Evolutionary conservation across 2,113 vertebrate species (phyloP).

Genomic region (Lanius collurio): DNA sequence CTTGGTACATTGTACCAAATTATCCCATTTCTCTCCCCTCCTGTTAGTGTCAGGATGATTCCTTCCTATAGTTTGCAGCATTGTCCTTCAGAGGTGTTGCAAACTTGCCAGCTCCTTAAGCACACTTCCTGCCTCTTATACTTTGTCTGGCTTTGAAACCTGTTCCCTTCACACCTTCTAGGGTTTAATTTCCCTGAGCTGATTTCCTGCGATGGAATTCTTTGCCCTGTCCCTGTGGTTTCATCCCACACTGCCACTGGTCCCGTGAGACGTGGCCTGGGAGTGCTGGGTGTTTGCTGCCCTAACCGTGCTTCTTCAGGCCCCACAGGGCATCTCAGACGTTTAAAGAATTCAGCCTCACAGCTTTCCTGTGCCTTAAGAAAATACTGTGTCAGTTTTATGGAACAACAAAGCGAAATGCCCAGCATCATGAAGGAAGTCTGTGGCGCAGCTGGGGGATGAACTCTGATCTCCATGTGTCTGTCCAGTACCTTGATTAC

Average conservation of each 20-base stretch:
- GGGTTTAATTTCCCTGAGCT: not conserved
- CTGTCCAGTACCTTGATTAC: constrained; percentile 2
- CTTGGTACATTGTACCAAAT: not conserved
- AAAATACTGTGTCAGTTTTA: not conserved
- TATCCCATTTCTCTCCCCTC: not conserved
- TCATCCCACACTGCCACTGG: rapidly evolving
- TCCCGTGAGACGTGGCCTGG: not conserved
- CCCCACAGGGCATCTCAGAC: not conserved
- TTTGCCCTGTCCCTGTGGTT: not conserved
- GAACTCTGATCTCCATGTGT: not conserved
- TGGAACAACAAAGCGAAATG: not conserved
- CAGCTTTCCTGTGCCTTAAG: not conserved
- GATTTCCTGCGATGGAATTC: not conserved
- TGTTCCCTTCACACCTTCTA: not conserved
- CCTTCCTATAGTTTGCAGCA: not conserved
- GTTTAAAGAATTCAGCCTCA: not conserved
- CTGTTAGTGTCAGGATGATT: not conserved
- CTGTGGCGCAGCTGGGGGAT: not conserved
- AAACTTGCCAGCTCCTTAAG: not conserved
- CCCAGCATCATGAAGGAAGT: not conserved
- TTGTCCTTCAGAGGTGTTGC: not conserved
- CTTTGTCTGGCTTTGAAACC: not conserved
- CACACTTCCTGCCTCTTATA: rapidly evolving
- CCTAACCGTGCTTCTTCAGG: not conserved
- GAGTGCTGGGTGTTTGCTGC: not conserved